A percentile compares a stretch with the other conserved stretches of the same genome.
These are phyloP conservation scores for Drosophila malerkotliana DNA, from an alignment of 1,140 invertebrate genomes.

Conservation along the genomic window DNA sequence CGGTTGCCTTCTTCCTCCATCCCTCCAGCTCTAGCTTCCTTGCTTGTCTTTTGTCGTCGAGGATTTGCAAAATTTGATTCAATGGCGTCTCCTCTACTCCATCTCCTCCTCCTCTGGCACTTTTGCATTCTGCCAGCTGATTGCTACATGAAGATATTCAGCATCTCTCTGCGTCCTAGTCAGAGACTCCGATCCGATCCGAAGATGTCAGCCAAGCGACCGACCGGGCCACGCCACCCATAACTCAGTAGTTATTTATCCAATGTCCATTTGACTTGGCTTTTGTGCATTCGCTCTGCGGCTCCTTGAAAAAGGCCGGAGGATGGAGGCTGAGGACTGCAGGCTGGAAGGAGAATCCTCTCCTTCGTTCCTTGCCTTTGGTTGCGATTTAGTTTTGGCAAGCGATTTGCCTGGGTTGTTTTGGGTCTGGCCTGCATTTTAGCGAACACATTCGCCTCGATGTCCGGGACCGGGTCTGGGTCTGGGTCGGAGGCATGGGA, in stretches of 20 bases:
- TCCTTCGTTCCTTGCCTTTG: slow-evolving; percentile 36
- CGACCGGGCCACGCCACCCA: slow-evolving; percentile 54
- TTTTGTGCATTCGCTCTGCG: slow-evolving; percentile 58
- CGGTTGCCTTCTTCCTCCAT: slow-evolving; percentile 3
- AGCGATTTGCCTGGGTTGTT: slow-evolving; percentile 55
- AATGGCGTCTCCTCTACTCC: slow-evolving; percentile 44
- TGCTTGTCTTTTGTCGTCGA: slow-evolving; percentile 64
- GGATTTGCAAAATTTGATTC: slow-evolving; percentile 77
- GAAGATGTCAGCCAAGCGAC: slow-evolving; percentile 32
- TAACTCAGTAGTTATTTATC: slow-evolving; percentile 81
- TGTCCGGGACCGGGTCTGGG: neutral
- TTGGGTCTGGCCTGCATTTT: slow-evolving; percentile 63
- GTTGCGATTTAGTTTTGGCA: slow-evolving; percentile 65
- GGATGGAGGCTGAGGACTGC: too few relatives aligned
- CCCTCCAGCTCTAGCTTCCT: slow-evolving; percentile 18
- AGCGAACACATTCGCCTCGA: slow-evolving; percentile 40
- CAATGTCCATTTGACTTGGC: slow-evolving; percentile 75
- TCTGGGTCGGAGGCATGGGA: slow-evolving; percentile 8
- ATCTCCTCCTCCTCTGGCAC: neutral
- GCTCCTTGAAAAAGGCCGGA: neutral
- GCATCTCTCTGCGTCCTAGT: slow-evolving; percentile 51
- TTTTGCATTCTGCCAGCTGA: slow-evolving; percentile 48
- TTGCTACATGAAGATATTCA: slow-evolving; percentile 77
- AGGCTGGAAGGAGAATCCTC: neutral
- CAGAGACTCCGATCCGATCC: slow-evolving; percentile 19